These are phyloP conservation scores for Lycocorax pyrrhopterus DNA, from an alignment of 2,113 vertebrate genomes.

Conservation along the genomic window DNA sequence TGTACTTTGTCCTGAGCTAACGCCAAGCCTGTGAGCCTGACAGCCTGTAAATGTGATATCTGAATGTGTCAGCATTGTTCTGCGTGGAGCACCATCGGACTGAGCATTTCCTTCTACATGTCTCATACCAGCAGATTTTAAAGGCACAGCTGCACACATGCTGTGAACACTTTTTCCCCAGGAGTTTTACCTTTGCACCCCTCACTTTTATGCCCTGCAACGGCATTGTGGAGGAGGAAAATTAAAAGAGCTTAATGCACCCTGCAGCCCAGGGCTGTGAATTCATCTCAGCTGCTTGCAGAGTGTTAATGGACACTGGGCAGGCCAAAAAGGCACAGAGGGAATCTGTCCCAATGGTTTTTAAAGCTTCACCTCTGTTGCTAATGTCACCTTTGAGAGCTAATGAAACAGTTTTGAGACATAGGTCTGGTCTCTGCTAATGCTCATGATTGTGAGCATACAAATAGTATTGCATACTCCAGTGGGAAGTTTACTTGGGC, in stretches of 20 bases:
- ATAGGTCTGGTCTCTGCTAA: background rate
- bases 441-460: background rate
- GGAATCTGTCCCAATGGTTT: background rate
- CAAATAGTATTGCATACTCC: background rate
- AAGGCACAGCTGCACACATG: background rate
- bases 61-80: background rate
- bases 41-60: background rate
- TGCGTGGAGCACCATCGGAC: background rate
- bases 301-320: background rate
- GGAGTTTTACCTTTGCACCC: background rate
- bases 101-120: background rate
- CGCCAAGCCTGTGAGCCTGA: background rate
- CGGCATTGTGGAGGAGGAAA: background rate
- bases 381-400: background rate
- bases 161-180: background rate
- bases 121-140: background rate
- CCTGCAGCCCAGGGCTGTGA: background rate
- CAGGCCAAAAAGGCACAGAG: background rate
- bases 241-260: background rate
- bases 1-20: background rate
- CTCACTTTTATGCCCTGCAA: background rate
- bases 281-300: background rate
- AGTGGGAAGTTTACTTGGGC: slow-evolving; percentile 11
- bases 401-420: background rate
- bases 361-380: background rate